Conservation (phyloP, 1,140 invertebrate genomes). For the Octopus sinensis region DNA sequence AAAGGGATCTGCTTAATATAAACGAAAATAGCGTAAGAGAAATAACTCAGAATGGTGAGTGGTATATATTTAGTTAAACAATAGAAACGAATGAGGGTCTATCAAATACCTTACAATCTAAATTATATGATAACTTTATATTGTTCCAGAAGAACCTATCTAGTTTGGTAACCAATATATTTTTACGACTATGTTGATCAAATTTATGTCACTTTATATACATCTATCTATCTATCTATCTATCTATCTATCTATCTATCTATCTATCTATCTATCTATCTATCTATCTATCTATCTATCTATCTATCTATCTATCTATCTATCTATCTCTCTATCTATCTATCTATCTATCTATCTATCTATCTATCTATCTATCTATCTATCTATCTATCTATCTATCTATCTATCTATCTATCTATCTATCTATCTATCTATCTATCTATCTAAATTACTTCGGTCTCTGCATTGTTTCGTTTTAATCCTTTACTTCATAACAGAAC, state of each 20-base stretch:
- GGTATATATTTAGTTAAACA: too few relatives aligned
- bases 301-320: constrained; percentile 9
- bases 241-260: constrained; percentile 3
- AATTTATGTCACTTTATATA: too few relatives aligned
- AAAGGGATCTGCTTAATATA: too few relatives aligned
- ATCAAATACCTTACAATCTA: too few relatives aligned
- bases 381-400: constrained; percentile 8
- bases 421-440: not conserved
- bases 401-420: constrained; percentile 8
- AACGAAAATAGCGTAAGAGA: too few relatives aligned
- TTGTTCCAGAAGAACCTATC: too few relatives aligned
- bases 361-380: not conserved
- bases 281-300: not conserved
- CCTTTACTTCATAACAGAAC: too few relatives aligned
- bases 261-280: not conserved
- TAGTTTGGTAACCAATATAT: too few relatives aligned
- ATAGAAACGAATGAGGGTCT: too few relatives aligned
- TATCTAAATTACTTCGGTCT: not conserved
- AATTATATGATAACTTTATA: too few relatives aligned
- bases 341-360: not conserved
- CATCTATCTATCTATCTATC: not conserved
- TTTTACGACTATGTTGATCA: too few relatives aligned
- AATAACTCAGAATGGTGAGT: too few relatives aligned
- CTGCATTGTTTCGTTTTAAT: not conserved
- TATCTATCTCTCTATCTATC: constrained; percentile 4